Conservation (phyloP, 2,113 vertebrate species). For the Ancistrus triradiatus region DNA sequence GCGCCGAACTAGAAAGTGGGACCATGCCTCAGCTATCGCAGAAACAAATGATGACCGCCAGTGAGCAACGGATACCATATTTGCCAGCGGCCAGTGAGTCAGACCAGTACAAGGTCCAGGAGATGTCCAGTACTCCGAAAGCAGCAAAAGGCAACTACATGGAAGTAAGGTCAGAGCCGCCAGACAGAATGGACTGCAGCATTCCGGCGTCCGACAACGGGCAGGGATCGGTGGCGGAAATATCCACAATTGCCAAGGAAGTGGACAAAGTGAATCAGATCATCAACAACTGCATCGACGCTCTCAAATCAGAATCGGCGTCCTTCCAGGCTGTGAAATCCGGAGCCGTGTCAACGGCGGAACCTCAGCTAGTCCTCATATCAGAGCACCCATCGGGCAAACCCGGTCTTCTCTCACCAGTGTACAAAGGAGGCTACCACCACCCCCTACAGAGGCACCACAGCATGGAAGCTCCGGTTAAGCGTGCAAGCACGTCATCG, state of each 20-base stretch:
- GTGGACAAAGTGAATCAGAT: conserved; percentile 98
- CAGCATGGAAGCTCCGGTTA: conserved; percentile 81
- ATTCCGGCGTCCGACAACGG: conserved; percentile 73
- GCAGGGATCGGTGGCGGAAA: conserved; percentile 88
- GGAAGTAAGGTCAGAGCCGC: conserved; percentile 84
- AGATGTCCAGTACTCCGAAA: conserved; percentile 84
- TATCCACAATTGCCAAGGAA: conserved; percentile 95
- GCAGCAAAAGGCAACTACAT: conserved; percentile 88
- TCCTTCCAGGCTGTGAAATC: conserved; percentile 89
- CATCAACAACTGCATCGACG: conserved; percentile 98
- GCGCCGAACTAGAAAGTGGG: conserved; percentile 83
- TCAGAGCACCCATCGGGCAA: conserved; percentile 82
- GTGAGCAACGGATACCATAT: conserved; percentile 87
- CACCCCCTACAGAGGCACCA: conserved; percentile 89
- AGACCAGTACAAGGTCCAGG: conserved; percentile 85
- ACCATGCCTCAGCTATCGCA: conserved; percentile 77
- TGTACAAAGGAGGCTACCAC: conserved; percentile 85
- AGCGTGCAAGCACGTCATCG: conserved; percentile 76
- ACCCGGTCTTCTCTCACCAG: conserved; percentile 81
- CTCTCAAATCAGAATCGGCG: conserved; percentile 91
- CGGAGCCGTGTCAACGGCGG: conserved; percentile 75
- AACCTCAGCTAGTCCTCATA: conserved; percentile 86
- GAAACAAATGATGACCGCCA: conserved; percentile 71
- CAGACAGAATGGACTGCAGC: conserved; percentile 69
- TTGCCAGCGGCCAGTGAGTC: conserved; percentile 76